Base-by-base conservation (phyloP, 2,797 vertebrate species). In the Sebastes paucispinis region DNA sequence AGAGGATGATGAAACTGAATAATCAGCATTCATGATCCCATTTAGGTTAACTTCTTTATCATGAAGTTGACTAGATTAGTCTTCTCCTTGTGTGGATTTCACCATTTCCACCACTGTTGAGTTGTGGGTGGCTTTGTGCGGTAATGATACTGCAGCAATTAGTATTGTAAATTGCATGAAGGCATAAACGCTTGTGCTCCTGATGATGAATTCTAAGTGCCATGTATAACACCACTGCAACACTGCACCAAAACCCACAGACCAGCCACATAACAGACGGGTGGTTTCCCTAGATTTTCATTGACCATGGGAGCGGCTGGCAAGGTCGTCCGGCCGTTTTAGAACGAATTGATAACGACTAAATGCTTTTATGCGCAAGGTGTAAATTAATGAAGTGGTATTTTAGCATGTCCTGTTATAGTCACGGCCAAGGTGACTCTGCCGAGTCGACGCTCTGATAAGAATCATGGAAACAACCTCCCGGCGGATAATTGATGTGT, bases 401-500 rank as follows among this genome's bases (percentile, higher is more conserved):
- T 88, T 89, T 91, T 84, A 85, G 80, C 78, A 79, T 74, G 74
- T 79, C 85, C 87, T 84, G 77, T 90, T 81, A 89, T 63, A 82
- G 86, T 79, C 75, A 20, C 70, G 25, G 84, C 52, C 88, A 95
- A 95, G 93, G 94, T 95, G 94, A 95, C 94, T 85, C 78, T 59
- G 66, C 68, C 8, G 58, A 64, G 62, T 9, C 32, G 32, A 82
- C 12, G 32, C 59, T 74, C 73, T 74, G 81, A 87, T 87, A 90
- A 89, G 84, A 90, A 72, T 85, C 34, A 87, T 87, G 64, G 69
- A 60, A 79, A 62, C 72, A 39, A 29, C 75, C 83, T 80, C 57
- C 65, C 32, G 78, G 75, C 31, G 90, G 72, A 77, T 84, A 87
- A 92, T 79, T 86, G 82, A 90, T 87, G 85, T 75, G 81, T 63